Base-by-base conservation (phyloP, 35 echinoderm and acorn worm species). In the Heliocidaris erythrogramma region DNA sequence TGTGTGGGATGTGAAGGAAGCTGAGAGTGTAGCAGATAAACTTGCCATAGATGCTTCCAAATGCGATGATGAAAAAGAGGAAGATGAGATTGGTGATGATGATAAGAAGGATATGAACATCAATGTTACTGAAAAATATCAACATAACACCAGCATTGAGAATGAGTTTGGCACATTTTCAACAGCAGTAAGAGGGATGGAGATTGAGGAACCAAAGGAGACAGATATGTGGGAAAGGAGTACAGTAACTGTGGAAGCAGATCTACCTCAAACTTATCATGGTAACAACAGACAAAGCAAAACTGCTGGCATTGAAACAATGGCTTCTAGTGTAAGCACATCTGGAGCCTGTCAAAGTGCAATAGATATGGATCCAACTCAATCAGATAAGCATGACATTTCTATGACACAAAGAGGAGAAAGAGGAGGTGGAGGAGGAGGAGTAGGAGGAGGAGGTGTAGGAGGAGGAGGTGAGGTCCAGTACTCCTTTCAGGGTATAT, bases 61-160 rank as follows among this genome's bases (percentile, higher is more conserved):
- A 89, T 89, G 87, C 29, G 18, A 24, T 89, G 87, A 89, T 47
- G 87, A 86, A 86, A 21, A 86, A 32, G 85, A 86, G 31, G 85
- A 86, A 32, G 85, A 89, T 14, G 18, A 89, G 8, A 9, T 47
- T n/a, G 87, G 31, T 14, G 86, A 86, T 27, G 85, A 12, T n/a
- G 47, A 89, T 4, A n/a, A 32, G 47, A 31, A n/a, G n/a, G 87
- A 48, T 18, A 9, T 5, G 65, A 78, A 7, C n/a, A 5, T n/a
- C 6, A 21, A 21, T 78, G 65, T 4, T 18, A 24, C 21, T 18
- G 65, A 18, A 78, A 27, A 24, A 78, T 4, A 7, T n/a, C 27
- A 27, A 24, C 3, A n/a, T 24, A 78, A 42, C 35, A 42, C 35
- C 3, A 42, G 7, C 65, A n/a, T 78, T 78, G 21, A 78, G 65